phyloP scores from a whole-genome alignment of 2,113 vertebrate species.

The Hoplias malabaricus region DNA sequence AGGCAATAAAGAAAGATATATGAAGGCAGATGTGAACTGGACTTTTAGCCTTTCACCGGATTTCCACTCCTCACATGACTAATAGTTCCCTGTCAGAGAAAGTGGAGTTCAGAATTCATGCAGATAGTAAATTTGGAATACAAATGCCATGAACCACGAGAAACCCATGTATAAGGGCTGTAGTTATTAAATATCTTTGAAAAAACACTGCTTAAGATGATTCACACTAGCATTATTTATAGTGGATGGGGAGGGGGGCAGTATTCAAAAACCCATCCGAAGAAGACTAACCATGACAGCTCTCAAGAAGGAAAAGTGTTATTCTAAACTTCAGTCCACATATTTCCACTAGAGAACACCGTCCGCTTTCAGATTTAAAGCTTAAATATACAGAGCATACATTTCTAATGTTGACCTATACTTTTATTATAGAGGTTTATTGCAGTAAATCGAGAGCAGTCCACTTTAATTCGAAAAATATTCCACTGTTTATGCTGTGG shows the following conservation, averaged over 20 bases:
- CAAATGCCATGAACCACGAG: background rate
- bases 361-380: background rate
- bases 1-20: slow-evolving; percentile 29
- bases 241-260: too few relatives aligned
- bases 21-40: slow-evolving; percentile 12
- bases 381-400: background rate
- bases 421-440: background rate
- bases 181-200: background rate
- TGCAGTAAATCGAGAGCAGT: background rate
- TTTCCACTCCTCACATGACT: slow-evolving; percentile 21
- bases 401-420: background rate
- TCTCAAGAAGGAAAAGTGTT: background rate
- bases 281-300: too few relatives aligned
- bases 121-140: background rate
- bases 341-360: background rate
- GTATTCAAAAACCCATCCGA: background rate
- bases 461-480: background rate
- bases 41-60: slow-evolving; percentile 16
- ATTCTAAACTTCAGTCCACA: background rate
- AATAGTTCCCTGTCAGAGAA: slow-evolving; percentile 12
- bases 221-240: background rate
- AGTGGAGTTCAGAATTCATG: slow-evolving; percentile 12
- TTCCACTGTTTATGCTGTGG: slow-evolving; percentile 2
- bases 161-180: background rate
- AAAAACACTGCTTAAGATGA: background rate